A percentile compares a stretch with the other conserved stretches of the same genome.
Conservation (phyloP, 2,113 vertebrate genomes). For the Pelodiscus sinensis region DNA sequence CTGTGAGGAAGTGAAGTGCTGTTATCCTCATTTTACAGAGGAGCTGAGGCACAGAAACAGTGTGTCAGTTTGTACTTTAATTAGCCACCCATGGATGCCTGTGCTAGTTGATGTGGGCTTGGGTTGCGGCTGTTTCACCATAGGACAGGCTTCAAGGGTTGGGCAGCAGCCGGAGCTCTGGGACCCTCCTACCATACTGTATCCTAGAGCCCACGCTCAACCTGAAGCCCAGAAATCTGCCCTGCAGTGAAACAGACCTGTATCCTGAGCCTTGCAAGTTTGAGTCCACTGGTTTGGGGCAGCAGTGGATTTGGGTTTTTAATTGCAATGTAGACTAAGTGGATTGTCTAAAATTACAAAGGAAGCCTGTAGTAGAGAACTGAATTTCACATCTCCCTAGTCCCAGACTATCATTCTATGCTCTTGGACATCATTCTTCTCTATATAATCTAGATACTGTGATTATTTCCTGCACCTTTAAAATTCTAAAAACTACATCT, state of each 20-base stretch:
- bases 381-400: background rate
- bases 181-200: background rate
- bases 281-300: background rate
- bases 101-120: background rate
- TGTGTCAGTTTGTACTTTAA: background rate
- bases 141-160: background rate
- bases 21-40: background rate
- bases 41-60: background rate
- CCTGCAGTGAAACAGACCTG: background rate
- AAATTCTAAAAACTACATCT: background rate
- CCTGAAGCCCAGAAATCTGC: background rate
- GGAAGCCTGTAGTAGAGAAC: background rate
- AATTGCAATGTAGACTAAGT: background rate
- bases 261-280: background rate
- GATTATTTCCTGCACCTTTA: conserved; percentile 11
- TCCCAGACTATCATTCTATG: background rate
- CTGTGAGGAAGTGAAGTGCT: conserved; percentile 8
- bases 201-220: background rate
- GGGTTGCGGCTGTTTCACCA: background rate
- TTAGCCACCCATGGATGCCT: background rate
- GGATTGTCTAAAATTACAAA: background rate
- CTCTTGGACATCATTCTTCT: background rate
- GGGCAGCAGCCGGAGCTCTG: background rate
- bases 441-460: background rate
- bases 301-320: background rate